phyloP scores from a whole-genome alignment of 2,888 invertebrate species.

The Aleiodes leptofemur region DNA sequence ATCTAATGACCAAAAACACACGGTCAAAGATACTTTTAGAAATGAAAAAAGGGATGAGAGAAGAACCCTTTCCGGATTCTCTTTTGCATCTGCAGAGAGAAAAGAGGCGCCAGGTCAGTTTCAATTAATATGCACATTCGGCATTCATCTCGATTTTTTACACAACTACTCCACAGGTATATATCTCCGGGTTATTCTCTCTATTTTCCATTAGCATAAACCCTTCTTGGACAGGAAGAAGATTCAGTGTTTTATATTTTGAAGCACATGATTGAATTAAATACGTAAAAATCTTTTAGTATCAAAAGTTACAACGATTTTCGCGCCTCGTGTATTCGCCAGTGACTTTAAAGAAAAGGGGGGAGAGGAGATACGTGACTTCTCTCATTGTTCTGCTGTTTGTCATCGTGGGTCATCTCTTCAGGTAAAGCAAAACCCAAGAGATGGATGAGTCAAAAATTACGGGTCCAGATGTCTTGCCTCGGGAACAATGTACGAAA shows the following conservation, averaged over 20 bases:
- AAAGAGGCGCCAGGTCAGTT: conserved; percentile 29
- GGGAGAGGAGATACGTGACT: conserved; percentile 6
- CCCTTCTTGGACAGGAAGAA: background rate
- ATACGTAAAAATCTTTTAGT: background rate
- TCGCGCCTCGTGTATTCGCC: conserved; percentile 13
- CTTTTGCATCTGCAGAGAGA: background rate
- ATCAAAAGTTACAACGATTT: conserved; percentile 3
- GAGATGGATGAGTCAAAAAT: background rate
- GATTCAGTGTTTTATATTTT: background rate
- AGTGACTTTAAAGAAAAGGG: conserved; percentile 5
- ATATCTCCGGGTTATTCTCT: conserved; percentile 5
- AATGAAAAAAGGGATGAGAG: background rate
- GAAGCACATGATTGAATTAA: conserved; percentile 12
- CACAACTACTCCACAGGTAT: background rate
- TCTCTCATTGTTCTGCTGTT: background rate
- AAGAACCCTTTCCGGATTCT: conserved; percentile 14
- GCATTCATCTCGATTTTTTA: background rate
- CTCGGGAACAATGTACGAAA: background rate
- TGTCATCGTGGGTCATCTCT: conserved; percentile 19
- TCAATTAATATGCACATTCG: conserved; percentile 18
- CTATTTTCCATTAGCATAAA: background rate
- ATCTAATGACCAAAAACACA: conserved; percentile 29
- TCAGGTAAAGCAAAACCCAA: background rate
- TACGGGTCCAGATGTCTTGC: background rate
- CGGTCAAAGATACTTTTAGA: background rate